Percentiles rank a stretch among this genome's conserved stretches.
These are phyloP conservation scores for Anisognathus igniventris DNA, from an alignment of 2,797 vertebrate genomes.

Conservation along the genomic window DNA sequence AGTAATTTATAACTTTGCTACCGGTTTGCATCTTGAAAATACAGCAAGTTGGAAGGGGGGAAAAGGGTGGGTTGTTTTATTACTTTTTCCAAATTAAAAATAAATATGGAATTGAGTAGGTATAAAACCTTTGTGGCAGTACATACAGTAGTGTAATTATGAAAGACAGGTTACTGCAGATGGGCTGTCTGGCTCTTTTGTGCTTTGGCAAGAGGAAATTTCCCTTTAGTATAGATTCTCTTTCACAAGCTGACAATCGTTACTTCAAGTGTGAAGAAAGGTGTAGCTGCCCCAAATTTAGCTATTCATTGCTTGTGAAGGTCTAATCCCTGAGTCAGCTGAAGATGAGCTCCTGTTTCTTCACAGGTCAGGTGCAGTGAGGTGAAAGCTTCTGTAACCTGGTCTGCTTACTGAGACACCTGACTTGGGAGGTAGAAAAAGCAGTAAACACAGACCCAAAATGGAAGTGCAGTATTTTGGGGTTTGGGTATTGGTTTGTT, in stretches of 20 bases:
- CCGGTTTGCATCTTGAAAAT: not conserved
- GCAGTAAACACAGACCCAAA: not conserved
- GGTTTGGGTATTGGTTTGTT: not conserved
- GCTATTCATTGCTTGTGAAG: not conserved
- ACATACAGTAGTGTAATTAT: not conserved
- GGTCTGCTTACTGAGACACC: not conserved
- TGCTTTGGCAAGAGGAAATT: not conserved
- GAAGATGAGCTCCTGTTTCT: not conserved
- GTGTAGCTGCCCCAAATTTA: not conserved
- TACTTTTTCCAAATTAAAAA: not conserved
- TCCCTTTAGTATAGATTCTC: not conserved
- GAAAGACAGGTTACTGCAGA: not conserved
- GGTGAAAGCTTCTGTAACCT: not conserved
- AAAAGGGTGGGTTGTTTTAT: not conserved
- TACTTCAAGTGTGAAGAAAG: not conserved
- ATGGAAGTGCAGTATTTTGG: not conserved
- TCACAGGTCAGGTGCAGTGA: not conserved
- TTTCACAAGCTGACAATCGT: not conserved
- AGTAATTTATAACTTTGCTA: not conserved
- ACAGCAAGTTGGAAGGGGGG: rapidly evolving
- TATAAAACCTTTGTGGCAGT: not conserved
- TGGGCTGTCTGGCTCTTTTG: not conserved
- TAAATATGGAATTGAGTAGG: not conserved
- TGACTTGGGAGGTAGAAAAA: not conserved
- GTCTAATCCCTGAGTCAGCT: not conserved